Evolutionary conservation across 1,140 invertebrate genomes (phyloP).

Genomic region (Drosophila pruinosa): DNA sequence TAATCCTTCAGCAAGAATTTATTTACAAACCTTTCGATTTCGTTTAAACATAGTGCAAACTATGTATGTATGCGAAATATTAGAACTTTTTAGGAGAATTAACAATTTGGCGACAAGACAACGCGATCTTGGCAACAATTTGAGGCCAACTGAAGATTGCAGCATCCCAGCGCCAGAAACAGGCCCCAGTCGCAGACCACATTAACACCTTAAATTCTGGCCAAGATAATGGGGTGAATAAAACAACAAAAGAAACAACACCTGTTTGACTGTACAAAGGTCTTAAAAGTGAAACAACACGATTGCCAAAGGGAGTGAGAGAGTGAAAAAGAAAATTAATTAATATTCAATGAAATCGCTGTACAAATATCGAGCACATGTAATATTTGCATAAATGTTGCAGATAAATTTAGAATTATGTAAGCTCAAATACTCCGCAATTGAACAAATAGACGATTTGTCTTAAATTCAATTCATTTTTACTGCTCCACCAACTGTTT

Average conservation of each 20-base stretch:
- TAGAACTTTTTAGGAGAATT: background rate
- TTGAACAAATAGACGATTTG: constrained; percentile 26
- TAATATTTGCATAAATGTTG: constrained; percentile 45
- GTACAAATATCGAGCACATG: constrained; percentile 52
- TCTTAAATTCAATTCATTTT: constrained; percentile 23
- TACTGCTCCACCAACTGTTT: constrained; percentile 21
- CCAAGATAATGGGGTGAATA: constrained; percentile 66
- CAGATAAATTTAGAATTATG: constrained; percentile 24
- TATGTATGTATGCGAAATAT: background rate
- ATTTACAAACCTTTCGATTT: constrained; percentile 18
- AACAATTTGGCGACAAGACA: constrained; percentile 38
- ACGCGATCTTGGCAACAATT: constrained; percentile 69
- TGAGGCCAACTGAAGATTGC: constrained; percentile 47
- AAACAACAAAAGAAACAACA: constrained; percentile 22
- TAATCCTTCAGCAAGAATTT: too few relatives aligned
- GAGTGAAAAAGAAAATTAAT: constrained; percentile 48
- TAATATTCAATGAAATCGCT: constrained; percentile 61
- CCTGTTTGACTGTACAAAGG: constrained; percentile 8
- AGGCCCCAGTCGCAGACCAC: constrained; percentile 9
- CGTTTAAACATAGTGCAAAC: background rate
- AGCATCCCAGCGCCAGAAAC: constrained; percentile 33
- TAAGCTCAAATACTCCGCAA: constrained; percentile 35
- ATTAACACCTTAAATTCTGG: constrained; percentile 35
- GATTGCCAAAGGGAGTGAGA: constrained; percentile 4
- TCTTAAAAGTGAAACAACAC: constrained; percentile 22